Evolutionary conservation across 2,113 vertebrate genomes (phyloP).

Genomic region (Amphilophus citrinellus): DNA sequence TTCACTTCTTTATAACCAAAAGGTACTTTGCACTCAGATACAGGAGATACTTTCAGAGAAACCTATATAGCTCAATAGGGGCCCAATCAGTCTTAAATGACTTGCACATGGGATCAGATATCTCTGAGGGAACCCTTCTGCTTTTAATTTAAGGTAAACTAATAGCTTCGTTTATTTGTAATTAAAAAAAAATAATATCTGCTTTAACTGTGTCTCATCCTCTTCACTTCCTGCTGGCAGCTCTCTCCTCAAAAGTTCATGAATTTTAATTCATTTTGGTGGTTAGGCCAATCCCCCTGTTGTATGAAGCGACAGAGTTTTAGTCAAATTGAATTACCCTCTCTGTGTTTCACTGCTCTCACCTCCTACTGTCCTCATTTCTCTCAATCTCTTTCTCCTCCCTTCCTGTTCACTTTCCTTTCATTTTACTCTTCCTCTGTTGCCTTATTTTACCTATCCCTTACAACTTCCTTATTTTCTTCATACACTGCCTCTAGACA

Average conservation of each 20-base stretch:
- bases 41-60: background rate
- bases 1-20: slow-evolving; percentile 21
- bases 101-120: slow-evolving; percentile 71
- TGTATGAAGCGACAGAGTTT: slow-evolving; percentile 70
- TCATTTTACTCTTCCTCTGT: slow-evolving; percentile 58
- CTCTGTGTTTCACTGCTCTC: slow-evolving; percentile 61
- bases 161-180: slow-evolving; percentile 72
- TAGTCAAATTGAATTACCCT: slow-evolving; percentile 77
- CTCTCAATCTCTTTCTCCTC: slow-evolving; percentile 33
- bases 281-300: slow-evolving; percentile 67
- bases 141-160: slow-evolving; percentile 76
- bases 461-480: slow-evolving; percentile 66
- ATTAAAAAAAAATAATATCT: slow-evolving; percentile 67
- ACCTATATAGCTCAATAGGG: slow-evolving; percentile 50
- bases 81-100: slow-evolving; percentile 68
- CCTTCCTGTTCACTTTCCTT: slow-evolving; percentile 37
- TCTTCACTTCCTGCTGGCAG: slow-evolving; percentile 48
- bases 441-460: slow-evolving; percentile 49
- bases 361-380: slow-evolving; percentile 43
- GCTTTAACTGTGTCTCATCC: slow-evolving; percentile 48
- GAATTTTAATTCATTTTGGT: slow-evolving; percentile 76
- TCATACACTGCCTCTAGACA: slow-evolving; percentile 69
- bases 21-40: slow-evolving; percentile 21
- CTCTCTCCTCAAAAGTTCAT: slow-evolving; percentile 77
- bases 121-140: slow-evolving; percentile 62